These are phyloP conservation scores for Siderastrea siderea DNA, from an alignment of 92 coral and sea anemone species.

Conservation along the genomic window DNA sequence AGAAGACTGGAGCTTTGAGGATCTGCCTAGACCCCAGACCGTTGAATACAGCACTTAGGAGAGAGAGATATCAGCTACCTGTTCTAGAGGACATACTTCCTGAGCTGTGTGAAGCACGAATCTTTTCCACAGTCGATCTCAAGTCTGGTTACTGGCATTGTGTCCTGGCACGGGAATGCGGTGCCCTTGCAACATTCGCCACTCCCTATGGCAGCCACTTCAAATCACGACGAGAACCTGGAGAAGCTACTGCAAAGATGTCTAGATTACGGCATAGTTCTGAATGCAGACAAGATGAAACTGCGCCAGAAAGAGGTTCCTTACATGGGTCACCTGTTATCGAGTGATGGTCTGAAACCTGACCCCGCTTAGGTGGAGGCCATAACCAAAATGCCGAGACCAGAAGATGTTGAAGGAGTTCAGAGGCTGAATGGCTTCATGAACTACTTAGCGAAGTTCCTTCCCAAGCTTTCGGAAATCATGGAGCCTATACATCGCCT, in stretches of 20 bases:
- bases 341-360: constrained; percentile 39
- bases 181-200: background rate
- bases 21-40: no score
- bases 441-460: constrained; percentile 54
- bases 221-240: constrained; percentile 43
- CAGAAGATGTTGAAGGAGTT: constrained; percentile 49
- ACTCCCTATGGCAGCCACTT: constrained; percentile 52
- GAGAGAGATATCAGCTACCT: no score
- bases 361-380: constrained; percentile 49
- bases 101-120: background rate
- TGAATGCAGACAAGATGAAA: constrained; percentile 61
- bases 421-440: constrained; percentile 17
- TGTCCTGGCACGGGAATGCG: constrained; percentile 1
- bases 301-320: constrained; percentile 37
- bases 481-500: constrained; percentile 56
- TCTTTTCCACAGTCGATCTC: constrained; percentile 51
- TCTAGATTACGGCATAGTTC: constrained; percentile 46
- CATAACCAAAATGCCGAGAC: constrained; percentile 56
- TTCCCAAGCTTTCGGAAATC: constrained; percentile 35
- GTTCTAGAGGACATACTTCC: no score
- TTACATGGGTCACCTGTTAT: constrained; percentile 59
- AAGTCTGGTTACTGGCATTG: constrained; percentile 69
- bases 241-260: constrained; percentile 48
- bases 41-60: no score
- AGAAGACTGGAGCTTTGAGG: no score